Percentiles rank a stretch among this genome's conserved stretches.
Conservation (phyloP, 2,113 vertebrate species). For the Podarcis cretensis region DNA sequence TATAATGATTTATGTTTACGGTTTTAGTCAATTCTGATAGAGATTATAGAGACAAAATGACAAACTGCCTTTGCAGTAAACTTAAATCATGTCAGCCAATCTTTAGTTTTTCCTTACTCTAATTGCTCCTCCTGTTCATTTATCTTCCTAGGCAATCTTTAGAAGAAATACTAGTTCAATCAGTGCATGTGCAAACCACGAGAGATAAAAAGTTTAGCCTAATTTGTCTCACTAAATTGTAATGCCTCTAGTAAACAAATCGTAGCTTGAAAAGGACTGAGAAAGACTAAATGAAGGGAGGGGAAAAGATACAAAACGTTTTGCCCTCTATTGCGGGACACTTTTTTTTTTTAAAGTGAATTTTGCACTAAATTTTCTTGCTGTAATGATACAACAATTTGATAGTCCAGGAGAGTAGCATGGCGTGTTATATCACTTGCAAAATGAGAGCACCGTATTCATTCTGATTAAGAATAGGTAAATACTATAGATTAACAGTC, state of each 20-base stretch:
- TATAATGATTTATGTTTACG: slow-evolving; percentile 91
- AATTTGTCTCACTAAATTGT: slow-evolving; percentile 89
- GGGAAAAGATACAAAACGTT: slow-evolving; percentile 61
- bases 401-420: background rate
- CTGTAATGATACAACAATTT: slow-evolving; percentile 1
- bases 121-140: slow-evolving; percentile 87
- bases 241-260: slow-evolving; percentile 84
- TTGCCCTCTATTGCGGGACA: slow-evolving; percentile 44
- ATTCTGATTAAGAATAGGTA: background rate
- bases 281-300: slow-evolving; percentile 75
- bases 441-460: slow-evolving; percentile 11
- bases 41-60: slow-evolving; percentile 91
- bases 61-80: slow-evolving; percentile 85
- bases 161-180: slow-evolving; percentile 90
- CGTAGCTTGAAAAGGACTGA: slow-evolving; percentile 75
- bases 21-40: slow-evolving; percentile 91
- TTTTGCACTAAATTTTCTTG: slow-evolving; percentile 28
- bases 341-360: slow-evolving; percentile 26
- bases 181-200: slow-evolving; percentile 84
- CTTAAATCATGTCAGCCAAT: slow-evolving; percentile 90
- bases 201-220: slow-evolving; percentile 89
- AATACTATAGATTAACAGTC: background rate
- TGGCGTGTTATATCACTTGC: background rate
- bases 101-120: slow-evolving; percentile 90
- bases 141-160: slow-evolving; percentile 87